These are phyloP conservation scores for Tortricodes alternella DNA, from an alignment of 2,888 invertebrate species.

Conservation along the genomic window DNA sequence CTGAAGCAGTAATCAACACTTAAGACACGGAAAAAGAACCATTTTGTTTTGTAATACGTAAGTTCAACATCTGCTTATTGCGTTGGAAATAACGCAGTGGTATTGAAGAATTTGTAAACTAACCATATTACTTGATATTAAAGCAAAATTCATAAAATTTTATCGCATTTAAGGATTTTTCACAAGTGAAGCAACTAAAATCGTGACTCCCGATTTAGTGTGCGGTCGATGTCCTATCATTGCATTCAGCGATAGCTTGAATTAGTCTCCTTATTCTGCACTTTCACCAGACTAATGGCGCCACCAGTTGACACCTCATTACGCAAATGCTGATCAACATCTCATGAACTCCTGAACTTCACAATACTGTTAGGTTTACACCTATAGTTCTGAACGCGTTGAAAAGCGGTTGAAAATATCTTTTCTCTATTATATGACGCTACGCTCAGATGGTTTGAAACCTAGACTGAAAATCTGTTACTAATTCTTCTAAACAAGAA, in stretches of 20 bases:
- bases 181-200: conserved; percentile 17
- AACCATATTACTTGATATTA: neutral
- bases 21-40: conserved; percentile 9
- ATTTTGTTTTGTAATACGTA: conserved; percentile 8
- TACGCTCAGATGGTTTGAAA: too few relatives aligned
- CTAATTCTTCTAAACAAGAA: conserved; percentile 11
- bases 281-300: conserved; percentile 66
- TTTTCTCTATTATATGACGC: too few relatives aligned
- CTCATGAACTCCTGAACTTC: conserved; percentile 40
- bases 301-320: conserved; percentile 62
- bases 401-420: too few relatives aligned
- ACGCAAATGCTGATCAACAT: conserved; percentile 66
- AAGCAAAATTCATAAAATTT: neutral
- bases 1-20: conserved; percentile 20
- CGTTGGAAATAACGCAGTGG: neutral
- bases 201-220: conserved; percentile 37
- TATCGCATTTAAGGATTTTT: neutral
- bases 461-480: neutral
- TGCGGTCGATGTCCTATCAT: conserved; percentile 49
- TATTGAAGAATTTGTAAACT: neutral
- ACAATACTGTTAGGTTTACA: conserved; percentile 14
- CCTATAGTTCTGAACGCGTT: too few relatives aligned
- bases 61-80: neutral
- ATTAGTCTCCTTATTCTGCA: conserved; percentile 61
- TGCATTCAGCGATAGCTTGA: conserved; percentile 53